Evolutionary conservation across 2,888 invertebrate species (phyloP).

Genomic region (Parapristionchus giblindavisi): DNA sequence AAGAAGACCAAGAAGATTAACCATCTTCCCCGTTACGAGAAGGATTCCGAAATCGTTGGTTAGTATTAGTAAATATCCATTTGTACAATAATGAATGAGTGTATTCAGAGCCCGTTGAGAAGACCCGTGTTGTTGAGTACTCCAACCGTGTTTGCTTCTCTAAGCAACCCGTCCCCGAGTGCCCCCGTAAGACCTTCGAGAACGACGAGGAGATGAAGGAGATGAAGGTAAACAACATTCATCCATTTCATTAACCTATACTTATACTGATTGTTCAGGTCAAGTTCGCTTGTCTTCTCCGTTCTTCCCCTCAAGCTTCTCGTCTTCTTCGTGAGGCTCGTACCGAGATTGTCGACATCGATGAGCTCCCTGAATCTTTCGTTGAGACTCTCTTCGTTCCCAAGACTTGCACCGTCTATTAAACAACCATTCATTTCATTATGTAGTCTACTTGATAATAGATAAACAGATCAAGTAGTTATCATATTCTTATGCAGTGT

Average conservation of each 20-base stretch:
- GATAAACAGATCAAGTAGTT: no score
- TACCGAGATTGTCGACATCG: constrained; percentile 41
- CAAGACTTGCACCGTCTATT: constrained; percentile 23
- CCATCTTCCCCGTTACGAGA: not conserved
- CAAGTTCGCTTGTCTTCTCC: constrained; percentile 58
- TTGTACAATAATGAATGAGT: not conserved
- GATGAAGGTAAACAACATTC: constrained; percentile 21
- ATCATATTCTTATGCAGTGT: no score
- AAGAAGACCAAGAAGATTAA: constrained; percentile 20
- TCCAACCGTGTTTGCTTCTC: constrained; percentile 65
- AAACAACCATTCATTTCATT: not conserved
- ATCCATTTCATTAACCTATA: not conserved
- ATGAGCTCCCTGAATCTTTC: constrained; percentile 16
- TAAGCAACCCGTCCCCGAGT: constrained; percentile 54
- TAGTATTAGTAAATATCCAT: not conserved
- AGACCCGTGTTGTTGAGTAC: constrained; percentile 58
- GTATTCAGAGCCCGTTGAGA: constrained; percentile 53
- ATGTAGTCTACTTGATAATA: no score
- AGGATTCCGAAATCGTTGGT: constrained; percentile 12
- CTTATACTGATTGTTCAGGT: no score
- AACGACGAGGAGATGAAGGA: constrained; percentile 19
- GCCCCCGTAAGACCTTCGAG: constrained; percentile 41
- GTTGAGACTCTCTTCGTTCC: constrained; percentile 32
- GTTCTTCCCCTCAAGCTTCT: constrained; percentile 52
- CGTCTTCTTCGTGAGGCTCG: constrained; percentile 53